phyloP scores from a whole-genome alignment of 2,888 invertebrate species.

The Cantharis nigra region DNA sequence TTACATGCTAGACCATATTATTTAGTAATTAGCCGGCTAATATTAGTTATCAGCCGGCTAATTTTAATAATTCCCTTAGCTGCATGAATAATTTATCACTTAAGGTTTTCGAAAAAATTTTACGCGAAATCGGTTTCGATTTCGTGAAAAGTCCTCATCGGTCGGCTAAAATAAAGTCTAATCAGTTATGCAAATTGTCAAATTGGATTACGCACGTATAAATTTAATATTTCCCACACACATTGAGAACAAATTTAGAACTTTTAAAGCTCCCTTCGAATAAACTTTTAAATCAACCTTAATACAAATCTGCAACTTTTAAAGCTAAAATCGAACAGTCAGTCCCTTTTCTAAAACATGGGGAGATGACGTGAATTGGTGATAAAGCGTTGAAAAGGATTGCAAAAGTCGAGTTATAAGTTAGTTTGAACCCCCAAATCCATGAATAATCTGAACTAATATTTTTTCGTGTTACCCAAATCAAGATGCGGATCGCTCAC shows the following conservation, averaged over 20 bases:
- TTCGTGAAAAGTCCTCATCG: neutral
- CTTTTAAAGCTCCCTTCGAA: neutral
- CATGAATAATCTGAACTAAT: conserved; percentile 23
- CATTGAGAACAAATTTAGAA: neutral
- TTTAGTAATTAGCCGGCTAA: conserved; percentile 8
- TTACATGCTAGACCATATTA: conserved; percentile 3
- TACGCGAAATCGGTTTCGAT: neutral
- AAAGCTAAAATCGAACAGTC: conserved; percentile 34
- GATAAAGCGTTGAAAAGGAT: conserved; percentile 38
- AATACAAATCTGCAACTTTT: conserved; percentile 15
- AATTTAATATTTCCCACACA: neutral
- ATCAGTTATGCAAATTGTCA: neutral
- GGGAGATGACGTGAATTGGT: conserved; percentile 36
- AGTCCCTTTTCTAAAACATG: conserved; percentile 33
- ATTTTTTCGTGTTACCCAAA: conserved; percentile 31
- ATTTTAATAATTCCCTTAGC: conserved; percentile 9
- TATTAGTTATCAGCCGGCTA: conserved; percentile 7
- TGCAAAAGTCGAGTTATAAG: conserved; percentile 34
- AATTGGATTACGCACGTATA: neutral
- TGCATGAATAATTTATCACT: conserved; percentile 10
- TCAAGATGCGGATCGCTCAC: neutral
- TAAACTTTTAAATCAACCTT: conserved; percentile 3
- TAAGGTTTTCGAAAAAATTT: neutral
- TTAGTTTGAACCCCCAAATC: conserved; percentile 29
- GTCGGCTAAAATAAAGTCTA: neutral